phyloP scores from a whole-genome alignment of 1,140 invertebrate genomes.

The Halictus rubicundus region DNA sequence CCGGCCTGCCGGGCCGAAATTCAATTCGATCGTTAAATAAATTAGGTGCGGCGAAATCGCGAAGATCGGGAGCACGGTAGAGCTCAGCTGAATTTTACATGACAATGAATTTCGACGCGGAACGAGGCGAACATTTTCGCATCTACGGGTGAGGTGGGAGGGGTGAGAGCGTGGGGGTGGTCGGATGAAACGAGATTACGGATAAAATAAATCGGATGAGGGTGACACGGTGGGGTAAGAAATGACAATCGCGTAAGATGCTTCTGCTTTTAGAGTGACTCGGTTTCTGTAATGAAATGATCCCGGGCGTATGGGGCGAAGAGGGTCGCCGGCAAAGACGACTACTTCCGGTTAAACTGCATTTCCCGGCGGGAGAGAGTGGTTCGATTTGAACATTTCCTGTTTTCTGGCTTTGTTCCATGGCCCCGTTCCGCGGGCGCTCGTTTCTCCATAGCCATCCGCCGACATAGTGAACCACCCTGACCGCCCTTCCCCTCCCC shows the following conservation, averaged over 20 bases:
- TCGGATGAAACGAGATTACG: constrained; percentile 18
- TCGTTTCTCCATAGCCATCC: not conserved
- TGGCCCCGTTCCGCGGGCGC: constrained; percentile 45
- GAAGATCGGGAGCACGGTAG: not conserved
- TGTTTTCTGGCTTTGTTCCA: constrained; percentile 75
- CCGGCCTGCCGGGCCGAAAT: not conserved
- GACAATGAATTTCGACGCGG: constrained; percentile 1
- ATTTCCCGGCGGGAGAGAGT: constrained; percentile 69
- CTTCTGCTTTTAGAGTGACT: constrained; percentile 36
- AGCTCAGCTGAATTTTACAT: not conserved
- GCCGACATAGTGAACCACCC: not conserved
- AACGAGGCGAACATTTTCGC: not conserved
- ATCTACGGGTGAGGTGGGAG: not conserved
- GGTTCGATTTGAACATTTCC: constrained; percentile 76
- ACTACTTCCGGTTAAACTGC: constrained; percentile 73
- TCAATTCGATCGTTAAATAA: not conserved
- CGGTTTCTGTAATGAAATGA: constrained; percentile 66
- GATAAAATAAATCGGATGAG: constrained; percentile 43
- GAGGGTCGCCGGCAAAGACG: constrained; percentile 50
- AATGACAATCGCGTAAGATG: constrained; percentile 44
- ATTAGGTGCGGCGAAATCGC: not conserved
- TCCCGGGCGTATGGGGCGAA: constrained; percentile 8
- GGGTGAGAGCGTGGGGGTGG: not conserved
- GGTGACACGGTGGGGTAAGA: constrained; percentile 26
- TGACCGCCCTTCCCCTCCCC: not conserved